A percentile compares a stretch with the other conserved stretches of the same genome.
These are phyloP conservation scores for Acanthosoma haemorrhoidale DNA, from an alignment of 2,888 invertebrate species.

Conservation along the genomic window DNA sequence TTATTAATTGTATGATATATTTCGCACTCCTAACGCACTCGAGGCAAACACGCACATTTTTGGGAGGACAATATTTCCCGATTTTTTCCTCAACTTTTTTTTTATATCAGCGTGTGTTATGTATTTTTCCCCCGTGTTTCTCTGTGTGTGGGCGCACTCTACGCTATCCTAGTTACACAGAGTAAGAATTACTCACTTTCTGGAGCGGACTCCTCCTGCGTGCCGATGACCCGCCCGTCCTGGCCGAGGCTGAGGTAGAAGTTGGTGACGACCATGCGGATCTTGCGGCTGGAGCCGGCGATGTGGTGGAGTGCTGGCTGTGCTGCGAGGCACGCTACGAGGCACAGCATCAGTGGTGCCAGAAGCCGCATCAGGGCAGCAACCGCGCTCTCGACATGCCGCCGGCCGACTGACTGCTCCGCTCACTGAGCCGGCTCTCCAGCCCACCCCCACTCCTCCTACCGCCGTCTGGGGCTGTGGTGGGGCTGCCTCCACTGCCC, in stretches of 20 bases:
- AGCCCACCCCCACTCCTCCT: slow-evolving; percentile 37
- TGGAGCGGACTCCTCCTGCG: slow-evolving; percentile 70
- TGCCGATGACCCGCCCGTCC: slow-evolving; percentile 80
- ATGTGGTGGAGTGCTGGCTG: slow-evolving; percentile 53
- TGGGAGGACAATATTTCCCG: too few species aligned
- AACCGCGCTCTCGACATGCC: slow-evolving; percentile 31
- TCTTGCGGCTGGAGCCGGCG: slow-evolving; percentile 71
- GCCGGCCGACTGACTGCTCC: slow-evolving; percentile 44
- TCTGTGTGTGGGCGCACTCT: too few species aligned
- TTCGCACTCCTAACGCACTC: too few species aligned
- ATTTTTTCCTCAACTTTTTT: too few species aligned
- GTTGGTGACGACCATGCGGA: slow-evolving; percentile 79
- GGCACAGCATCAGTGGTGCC: slow-evolving; percentile 6
- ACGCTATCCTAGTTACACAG: too few species aligned
- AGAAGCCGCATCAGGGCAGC: background rate
- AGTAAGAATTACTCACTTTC: slow-evolving; percentile 63
- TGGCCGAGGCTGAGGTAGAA: slow-evolving; percentile 74
- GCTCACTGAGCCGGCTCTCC: slow-evolving; percentile 44
- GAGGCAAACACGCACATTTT: too few species aligned
- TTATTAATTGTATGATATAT: too few species aligned
- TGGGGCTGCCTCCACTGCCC: too few species aligned
- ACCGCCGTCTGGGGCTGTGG: background rate
- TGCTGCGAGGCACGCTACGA: slow-evolving; percentile 47
- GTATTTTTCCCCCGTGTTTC: too few species aligned
- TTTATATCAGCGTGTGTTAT: too few species aligned